Base-by-base conservation (phyloP, 2,888 invertebrate species). In the Archaeoteleia sp. region DNA sequence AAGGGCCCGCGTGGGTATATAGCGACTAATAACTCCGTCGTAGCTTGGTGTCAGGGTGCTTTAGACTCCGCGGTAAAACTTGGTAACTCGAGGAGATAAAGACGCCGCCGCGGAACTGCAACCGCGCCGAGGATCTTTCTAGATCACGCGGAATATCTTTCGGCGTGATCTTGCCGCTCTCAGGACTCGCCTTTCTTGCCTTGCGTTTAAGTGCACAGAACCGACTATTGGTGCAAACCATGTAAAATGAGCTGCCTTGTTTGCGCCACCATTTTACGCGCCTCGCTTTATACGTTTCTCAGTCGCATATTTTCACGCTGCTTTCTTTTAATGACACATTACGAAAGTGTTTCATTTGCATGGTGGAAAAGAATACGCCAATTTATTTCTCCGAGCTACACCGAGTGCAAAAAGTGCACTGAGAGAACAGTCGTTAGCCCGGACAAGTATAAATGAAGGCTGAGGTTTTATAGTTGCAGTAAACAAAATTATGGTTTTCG, bases 21-120 rank as follows among this genome's bases (percentile, higher is more conserved):
- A 61, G 45, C 37, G 67, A 53, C 74, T 79, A 79, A 79, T 79
- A 79, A 79, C 75, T 75, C 70, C 40, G 58, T 54, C 54, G 61
- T 71, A 46, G 58, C 74, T 72, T 71, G 71, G 72, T 75, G 76
- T 77, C 72, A 61, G 70, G 70, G 55, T 60, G 72, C 70, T 73
- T 78, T 74, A 74, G 71, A 71, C 72, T 70, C 58, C 63, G 54
- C 63, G 73, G 70, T 75, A 74, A 75, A 77, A 78, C 71, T 79
- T 74, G 73, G 72, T 73, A 77, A 78, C 74, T 78, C 70, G 71
- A 71, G 67, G 72, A 79, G 79, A 79, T 79, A 79, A 79, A 79
- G 74, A 62, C 61, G 66, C 68, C 48, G 58, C 60, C 40, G 60
- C 51, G 9, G 58, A 39, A 70, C 70, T 53, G 67, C 70, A 70